These are phyloP conservation scores for Polia nebulosa DNA, from an alignment of 2,888 invertebrate species.

Conservation along the genomic window DNA sequence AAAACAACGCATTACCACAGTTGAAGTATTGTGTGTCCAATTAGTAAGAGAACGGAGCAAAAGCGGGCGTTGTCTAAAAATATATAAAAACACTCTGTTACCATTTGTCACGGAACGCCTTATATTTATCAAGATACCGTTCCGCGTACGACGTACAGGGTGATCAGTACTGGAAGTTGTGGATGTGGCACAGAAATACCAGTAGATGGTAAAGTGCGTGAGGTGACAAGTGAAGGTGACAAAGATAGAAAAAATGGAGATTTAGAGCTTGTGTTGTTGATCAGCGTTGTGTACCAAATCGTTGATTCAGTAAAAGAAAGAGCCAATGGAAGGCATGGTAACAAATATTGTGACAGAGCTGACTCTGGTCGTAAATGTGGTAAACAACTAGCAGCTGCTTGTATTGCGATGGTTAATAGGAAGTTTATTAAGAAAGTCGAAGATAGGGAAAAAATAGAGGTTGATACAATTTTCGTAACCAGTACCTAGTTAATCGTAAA, in stretches of 20 bases:
- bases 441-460: neutral
- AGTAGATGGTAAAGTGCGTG: neutral
- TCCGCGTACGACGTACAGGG: slow-evolving; percentile 75
- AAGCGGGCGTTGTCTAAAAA: slow-evolving; percentile 84
- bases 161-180: slow-evolving; percentile 27
- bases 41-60: slow-evolving; percentile 80
- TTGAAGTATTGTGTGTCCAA: slow-evolving; percentile 88
- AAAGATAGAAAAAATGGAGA: neutral
- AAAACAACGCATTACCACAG: slow-evolving; percentile 64
- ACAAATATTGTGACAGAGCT: no score
- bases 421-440: neutral
- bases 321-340: neutral
- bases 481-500: neutral
- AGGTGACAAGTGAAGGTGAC: neutral
- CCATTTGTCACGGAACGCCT: slow-evolving; percentile 89
- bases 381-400: no score
- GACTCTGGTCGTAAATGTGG: no score
- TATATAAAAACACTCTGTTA: slow-evolving; percentile 89
- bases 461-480: neutral
- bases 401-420: neutral
- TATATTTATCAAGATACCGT: slow-evolving; percentile 89
- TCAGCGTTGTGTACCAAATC: neutral
- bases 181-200: neutral
- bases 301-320: neutral
- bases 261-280: neutral